These are phyloP conservation scores for Pseudochirops cupreus DNA, from an alignment of 2,797 vertebrate genomes.

Conservation along the genomic window DNA sequence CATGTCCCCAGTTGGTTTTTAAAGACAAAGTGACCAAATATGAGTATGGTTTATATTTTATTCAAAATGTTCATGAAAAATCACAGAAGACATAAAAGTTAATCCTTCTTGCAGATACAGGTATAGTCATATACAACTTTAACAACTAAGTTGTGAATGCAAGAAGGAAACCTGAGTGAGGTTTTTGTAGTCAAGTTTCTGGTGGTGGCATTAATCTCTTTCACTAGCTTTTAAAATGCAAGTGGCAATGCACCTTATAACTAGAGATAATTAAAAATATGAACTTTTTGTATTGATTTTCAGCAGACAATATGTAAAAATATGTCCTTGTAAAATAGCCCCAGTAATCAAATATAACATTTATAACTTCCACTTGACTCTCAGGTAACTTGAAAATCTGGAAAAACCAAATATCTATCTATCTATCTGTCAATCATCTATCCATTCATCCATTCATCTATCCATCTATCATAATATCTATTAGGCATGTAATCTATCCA, in stretches of 20 bases:
- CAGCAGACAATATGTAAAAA: background rate
- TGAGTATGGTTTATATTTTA: conserved; percentile 25
- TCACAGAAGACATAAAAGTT: background rate
- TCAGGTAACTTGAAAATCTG: background rate
- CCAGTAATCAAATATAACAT: background rate
- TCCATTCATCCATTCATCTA: background rate
- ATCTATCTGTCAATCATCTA: background rate
- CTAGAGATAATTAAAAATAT: conserved; percentile 29
- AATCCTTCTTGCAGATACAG: background rate
- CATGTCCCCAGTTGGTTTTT: too few relatives aligned
- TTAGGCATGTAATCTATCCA: background rate
- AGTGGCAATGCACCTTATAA: conserved; percentile 22
- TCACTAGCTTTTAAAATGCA: conserved; percentile 24
- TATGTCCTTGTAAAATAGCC: conserved; percentile 33
- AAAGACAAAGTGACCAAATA: too few relatives aligned
- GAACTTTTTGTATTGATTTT: background rate
- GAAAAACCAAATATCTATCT: background rate
- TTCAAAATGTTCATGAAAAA: background rate
- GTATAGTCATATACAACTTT: background rate
- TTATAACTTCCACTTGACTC: background rate
- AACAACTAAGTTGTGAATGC: background rate
- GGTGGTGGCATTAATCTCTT: background rate
- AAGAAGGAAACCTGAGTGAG: background rate
- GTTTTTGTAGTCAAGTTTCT: background rate
- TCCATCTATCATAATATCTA: background rate